Evolutionary conservation across 2,888 invertebrate genomes (phyloP).

Genomic region (Crossocerus cetratus): DNA sequence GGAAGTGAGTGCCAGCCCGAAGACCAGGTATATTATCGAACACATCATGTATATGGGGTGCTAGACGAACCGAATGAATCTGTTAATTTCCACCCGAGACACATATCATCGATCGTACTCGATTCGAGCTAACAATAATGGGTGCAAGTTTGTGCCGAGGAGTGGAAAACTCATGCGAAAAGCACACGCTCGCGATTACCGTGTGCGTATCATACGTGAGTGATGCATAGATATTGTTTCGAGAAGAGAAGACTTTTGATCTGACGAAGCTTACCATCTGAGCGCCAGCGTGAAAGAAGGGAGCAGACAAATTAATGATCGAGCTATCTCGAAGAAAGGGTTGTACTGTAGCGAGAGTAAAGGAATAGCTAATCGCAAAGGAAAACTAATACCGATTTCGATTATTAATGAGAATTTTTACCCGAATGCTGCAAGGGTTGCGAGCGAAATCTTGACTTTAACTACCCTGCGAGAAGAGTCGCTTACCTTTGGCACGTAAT

Average conservation of each 20-base stretch:
- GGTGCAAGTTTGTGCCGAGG: constrained; percentile 42
- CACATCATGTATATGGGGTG: constrained; percentile 94
- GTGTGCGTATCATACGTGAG: constrained; percentile 25
- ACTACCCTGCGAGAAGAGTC: neutral
- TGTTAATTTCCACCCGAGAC: constrained; percentile 39
- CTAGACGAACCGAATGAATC: constrained; percentile 73
- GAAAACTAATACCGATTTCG: constrained; percentile 20
- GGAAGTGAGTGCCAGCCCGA: constrained; percentile 95
- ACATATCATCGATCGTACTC: constrained; percentile 14
- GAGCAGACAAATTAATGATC: constrained; percentile 47
- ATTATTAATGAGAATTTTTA: neutral
- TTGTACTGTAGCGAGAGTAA: constrained; percentile 17
- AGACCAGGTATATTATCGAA: constrained; percentile 94
- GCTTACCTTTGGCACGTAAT: constrained; percentile 87
- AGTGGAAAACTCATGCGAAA: constrained; percentile 46
- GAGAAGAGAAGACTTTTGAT: constrained; percentile 26
- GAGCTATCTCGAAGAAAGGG: constrained; percentile 47
- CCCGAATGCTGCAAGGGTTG: neutral
- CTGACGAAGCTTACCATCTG: constrained; percentile 72
- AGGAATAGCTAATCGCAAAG: constrained; percentile 46
- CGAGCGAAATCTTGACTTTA: neutral
- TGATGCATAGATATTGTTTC: constrained; percentile 34
- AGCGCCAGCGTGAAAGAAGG: constrained; percentile 70
- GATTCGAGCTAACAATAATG: constrained; percentile 37
- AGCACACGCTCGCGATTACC: constrained; percentile 40